phyloP scores from a whole-genome alignment of 2,797 vertebrate genomes.

The Gila robusta region DNA sequence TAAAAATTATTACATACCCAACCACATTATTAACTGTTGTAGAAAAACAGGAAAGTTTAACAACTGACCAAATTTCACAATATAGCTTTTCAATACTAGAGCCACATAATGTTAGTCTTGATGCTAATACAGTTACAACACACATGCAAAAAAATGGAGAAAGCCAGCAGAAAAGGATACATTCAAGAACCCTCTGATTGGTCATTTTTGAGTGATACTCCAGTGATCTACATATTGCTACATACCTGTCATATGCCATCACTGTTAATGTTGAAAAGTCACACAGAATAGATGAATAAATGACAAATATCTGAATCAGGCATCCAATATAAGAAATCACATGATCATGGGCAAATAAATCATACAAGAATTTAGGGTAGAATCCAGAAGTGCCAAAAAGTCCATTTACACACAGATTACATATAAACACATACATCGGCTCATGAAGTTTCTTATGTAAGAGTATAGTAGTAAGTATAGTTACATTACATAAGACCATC shows the following conservation, averaged over 20 bases:
- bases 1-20: conserved; percentile 48
- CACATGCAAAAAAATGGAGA: conserved; percentile 22
- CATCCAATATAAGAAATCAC: conserved; percentile 57
- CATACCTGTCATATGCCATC: not conserved
- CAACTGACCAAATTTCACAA: conserved; percentile 64
- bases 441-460: conserved; percentile 55
- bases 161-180: conserved; percentile 55
- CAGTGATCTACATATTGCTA: not conserved
- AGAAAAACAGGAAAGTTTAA: conserved; percentile 63
- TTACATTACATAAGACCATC: conserved; percentile 53
- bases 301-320: conserved; percentile 38
- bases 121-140: not conserved
- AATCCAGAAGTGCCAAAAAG: conserved; percentile 57
- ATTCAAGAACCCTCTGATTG: conserved; percentile 37
- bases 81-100: conserved; percentile 58
- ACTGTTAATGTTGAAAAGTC: conserved; percentile 58
- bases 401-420: conserved; percentile 57
- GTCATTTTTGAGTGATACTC: not conserved
- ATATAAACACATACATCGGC: conserved; percentile 61
- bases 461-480: conserved; percentile 38
- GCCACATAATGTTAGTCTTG: conserved; percentile 56
- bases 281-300: conserved; percentile 53
- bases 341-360: conserved; percentile 47
- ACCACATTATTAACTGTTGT: conserved; percentile 43
- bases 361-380: conserved; percentile 61